A percentile compares a stretch with the other conserved stretches of the same genome.
These are phyloP conservation scores for Dromiciops gliroides DNA, from an alignment of 2,113 vertebrate genomes.

Conservation along the genomic window DNA sequence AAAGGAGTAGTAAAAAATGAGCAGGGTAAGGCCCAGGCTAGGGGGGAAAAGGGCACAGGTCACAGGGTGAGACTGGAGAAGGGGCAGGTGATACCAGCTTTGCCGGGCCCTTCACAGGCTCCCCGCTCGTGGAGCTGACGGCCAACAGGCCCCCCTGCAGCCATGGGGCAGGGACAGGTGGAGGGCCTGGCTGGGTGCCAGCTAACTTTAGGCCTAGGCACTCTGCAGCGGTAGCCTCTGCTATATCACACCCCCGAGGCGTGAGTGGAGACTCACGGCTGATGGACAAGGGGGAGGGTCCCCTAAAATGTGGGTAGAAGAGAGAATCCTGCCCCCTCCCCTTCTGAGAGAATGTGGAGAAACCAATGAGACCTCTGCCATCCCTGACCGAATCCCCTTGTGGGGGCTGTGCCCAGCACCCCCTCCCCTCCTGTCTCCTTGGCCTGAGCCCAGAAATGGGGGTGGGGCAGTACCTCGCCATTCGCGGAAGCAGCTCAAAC, in stretches of 20 bases:
- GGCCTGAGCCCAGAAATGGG: background rate
- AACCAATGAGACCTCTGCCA: too few species aligned
- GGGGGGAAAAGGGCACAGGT: constrained; percentile 54
- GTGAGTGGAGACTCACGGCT: constrained; percentile 64
- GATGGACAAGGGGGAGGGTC: background rate
- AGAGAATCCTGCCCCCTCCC: too few species aligned
- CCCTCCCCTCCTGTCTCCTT: fast-evolving
- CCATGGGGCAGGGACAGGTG: background rate
- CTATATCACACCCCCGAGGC: constrained; percentile 57
- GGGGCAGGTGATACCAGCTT: background rate
- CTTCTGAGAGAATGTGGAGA: too few species aligned
- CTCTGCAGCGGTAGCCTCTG: constrained; percentile 24
- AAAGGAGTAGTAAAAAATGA: constrained; percentile 99
- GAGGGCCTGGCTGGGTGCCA: constrained; percentile 20
- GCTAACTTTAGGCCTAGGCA: background rate
- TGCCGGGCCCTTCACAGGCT: background rate
- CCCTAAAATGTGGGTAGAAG: too few species aligned
- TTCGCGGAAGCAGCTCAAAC: constrained; percentile 96
- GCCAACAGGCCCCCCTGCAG: constrained; percentile 43
- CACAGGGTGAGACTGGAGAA: background rate
- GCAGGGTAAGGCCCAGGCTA: constrained; percentile 95
- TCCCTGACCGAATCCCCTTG: too few species aligned
- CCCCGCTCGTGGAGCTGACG: background rate
- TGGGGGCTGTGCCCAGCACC: too few species aligned
- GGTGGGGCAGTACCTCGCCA: constrained; percentile 90